Conservation (phyloP, 2,888 invertebrate species). For the Xylota segnis region DNA sequence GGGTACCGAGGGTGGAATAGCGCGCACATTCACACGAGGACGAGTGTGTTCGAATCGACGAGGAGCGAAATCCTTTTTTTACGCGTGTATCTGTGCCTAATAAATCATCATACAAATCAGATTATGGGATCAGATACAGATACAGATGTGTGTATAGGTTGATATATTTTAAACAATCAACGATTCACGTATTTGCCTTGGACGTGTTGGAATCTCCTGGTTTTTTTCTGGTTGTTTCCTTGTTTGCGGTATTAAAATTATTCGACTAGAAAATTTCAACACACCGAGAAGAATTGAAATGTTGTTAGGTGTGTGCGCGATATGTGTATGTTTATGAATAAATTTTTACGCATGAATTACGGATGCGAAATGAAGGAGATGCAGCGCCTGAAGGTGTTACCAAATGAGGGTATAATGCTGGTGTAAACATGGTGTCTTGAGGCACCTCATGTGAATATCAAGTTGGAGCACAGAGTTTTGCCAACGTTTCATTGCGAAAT, state of each 20-base stretch:
- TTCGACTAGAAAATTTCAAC: slow-evolving; percentile 64
- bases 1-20: slow-evolving; percentile 55
- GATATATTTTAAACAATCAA: slow-evolving; percentile 71
- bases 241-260: slow-evolving; percentile 60
- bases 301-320: not conserved
- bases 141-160: not conserved
- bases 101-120: slow-evolving; percentile 76
- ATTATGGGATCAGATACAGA: slow-evolving; percentile 71
- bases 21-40: slow-evolving; percentile 8
- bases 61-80: slow-evolving; percentile 44
- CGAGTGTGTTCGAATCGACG: slow-evolving; percentile 1
- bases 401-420: slow-evolving; percentile 67
- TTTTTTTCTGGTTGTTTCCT: slow-evolving; percentile 22
- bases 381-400: slow-evolving; percentile 32
- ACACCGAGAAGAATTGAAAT: slow-evolving; percentile 12
- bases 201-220: slow-evolving; percentile 31
- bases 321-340: slow-evolving; percentile 35
- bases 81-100: slow-evolving; percentile 43
- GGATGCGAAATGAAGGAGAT: slow-evolving; percentile 58
- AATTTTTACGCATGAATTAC: slow-evolving; percentile 53
- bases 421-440: slow-evolving; percentile 57
- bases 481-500: not conserved
- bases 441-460: slow-evolving; percentile 34
- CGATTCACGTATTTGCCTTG: slow-evolving; percentile 57
- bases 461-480: not conserved